These are phyloP conservation scores for Bombus picipes DNA, from an alignment of 1,140 invertebrate genomes.

Conservation along the genomic window DNA sequence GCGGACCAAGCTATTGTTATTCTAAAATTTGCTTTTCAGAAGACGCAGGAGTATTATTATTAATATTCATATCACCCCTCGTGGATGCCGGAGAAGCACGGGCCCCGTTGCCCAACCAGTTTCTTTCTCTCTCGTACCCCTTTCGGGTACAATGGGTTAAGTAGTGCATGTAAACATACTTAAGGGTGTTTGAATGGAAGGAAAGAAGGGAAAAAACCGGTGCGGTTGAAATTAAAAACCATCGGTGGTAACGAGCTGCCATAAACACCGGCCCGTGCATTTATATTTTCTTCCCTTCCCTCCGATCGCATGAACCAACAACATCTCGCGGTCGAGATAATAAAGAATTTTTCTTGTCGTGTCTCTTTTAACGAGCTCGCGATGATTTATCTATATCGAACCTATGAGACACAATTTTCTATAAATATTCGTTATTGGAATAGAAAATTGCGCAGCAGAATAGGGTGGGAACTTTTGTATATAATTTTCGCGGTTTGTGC, in stretches of 20 bases:
- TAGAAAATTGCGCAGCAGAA: neutral
- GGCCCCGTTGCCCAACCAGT: neutral
- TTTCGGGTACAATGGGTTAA: constrained; percentile 41
- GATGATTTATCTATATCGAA: constrained; percentile 10
- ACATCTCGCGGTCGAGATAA: neutral
- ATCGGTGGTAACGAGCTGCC: constrained; percentile 41
- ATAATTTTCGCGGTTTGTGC: neutral
- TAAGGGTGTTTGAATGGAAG: neutral
- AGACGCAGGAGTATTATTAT: constrained; percentile 15
- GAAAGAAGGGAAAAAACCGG: neutral
- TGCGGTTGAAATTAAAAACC: constrained; percentile 38
- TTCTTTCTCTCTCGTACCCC: neutral
- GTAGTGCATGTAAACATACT: constrained; percentile 42
- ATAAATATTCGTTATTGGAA: neutral
- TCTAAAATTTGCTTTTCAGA: constrained; percentile 21
- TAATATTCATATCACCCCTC: constrained; percentile 31
- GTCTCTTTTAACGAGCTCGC: neutral
- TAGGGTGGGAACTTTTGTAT: neutral
- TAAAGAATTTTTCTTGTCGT: constrained; percentile 14
- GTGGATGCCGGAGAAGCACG: neutral
- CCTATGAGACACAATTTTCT: neutral
- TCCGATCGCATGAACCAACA: neutral
- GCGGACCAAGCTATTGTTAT: constrained; percentile 1
- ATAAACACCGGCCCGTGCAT: neutral
- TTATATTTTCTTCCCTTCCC: neutral